phyloP scores from a whole-genome alignment of 92 coral and sea anemone genomes.

The Montipora capitata region DNA sequence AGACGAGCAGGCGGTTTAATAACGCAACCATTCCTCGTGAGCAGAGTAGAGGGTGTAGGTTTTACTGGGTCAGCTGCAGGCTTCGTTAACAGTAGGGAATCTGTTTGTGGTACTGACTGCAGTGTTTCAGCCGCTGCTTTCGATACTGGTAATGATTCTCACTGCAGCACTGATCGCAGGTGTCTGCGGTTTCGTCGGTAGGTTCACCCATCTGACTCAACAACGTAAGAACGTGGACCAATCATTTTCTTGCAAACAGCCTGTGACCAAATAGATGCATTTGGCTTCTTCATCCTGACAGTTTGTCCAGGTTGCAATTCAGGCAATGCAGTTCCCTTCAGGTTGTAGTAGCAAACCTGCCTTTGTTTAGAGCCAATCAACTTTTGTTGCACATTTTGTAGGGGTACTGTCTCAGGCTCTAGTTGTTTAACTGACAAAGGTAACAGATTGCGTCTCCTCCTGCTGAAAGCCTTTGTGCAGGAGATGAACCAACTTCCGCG shows the following conservation, averaged over 20 bases:
- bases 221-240: background rate
- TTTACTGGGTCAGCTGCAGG: too few species aligned
- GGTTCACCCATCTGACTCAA: background rate
- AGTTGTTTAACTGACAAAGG: constrained; percentile 34
- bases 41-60: too few species aligned
- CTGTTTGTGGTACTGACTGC: too few species aligned
- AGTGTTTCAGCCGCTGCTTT: too few species aligned
- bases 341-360: constrained; percentile 52
- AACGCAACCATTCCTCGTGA: too few species aligned
- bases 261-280: background rate
- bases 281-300: constrained; percentile 45
- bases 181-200: background rate
- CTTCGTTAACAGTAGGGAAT: too few species aligned
- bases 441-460: constrained; percentile 48
- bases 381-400: constrained; percentile 26
- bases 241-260: constrained; percentile 9
- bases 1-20: too few species aligned
- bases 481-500: constrained; percentile 37
- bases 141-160: too few species aligned
- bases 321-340: constrained; percentile 45
- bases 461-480: constrained; percentile 50
- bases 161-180: too few species aligned
- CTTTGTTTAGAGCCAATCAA: too few species aligned
- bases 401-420: constrained; percentile 32
- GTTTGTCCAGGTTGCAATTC: constrained; percentile 46